Base-by-base conservation (phyloP, 2,113 vertebrate genomes). In the Illadopsis cleaveri region DNA sequence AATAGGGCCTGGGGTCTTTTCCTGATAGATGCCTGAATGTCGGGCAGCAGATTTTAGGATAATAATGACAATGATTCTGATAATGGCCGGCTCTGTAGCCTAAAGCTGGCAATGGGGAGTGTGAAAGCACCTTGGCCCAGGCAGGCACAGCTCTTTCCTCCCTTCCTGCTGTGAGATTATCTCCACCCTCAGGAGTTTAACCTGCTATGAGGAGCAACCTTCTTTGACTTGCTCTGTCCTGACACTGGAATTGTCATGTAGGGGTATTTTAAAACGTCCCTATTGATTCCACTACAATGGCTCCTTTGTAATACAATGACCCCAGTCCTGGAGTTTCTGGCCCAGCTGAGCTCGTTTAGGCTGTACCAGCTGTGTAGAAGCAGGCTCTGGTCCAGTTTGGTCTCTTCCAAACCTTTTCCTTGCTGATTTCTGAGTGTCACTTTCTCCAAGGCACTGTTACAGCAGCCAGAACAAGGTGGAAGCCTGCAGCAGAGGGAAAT, bases 51-150 rank as follows among this genome's bases (percentile, higher is more conserved):
- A 97, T 98, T 97, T 93, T 77, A 71, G 94, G 97, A 97, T 97
- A 97, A 97, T 95, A 82, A 96, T 97, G 97, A 97, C 98, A 98
- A 97, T 98, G 97, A 97, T 96, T 94, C 83, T 97, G 97, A 95
- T 96, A 98, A 98, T 97, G 97, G 96, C 73, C 75, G 27, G 70
- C 86, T 94, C 94, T 44, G 57, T 92, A 94, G 95, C 94, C 76
- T 95, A 89, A 88, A 94, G 90, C 86, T 75, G 85, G 75, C 24
- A 21, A 77, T 56, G 72, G 53, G 81, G 68, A 72, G 45, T 70
- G 91, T 95, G 93, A 95, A 96, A 93, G 79, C 96, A 86, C 47
- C 82, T 82, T 57, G 83, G 84, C 69, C 45, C 81, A 79, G 86
- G 75, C 40, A 11, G 78, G 72, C 80, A 30, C 62, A 80, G 87